phyloP scores from a whole-genome alignment of 2,797 vertebrate species.

The Psittacula echo region DNA sequence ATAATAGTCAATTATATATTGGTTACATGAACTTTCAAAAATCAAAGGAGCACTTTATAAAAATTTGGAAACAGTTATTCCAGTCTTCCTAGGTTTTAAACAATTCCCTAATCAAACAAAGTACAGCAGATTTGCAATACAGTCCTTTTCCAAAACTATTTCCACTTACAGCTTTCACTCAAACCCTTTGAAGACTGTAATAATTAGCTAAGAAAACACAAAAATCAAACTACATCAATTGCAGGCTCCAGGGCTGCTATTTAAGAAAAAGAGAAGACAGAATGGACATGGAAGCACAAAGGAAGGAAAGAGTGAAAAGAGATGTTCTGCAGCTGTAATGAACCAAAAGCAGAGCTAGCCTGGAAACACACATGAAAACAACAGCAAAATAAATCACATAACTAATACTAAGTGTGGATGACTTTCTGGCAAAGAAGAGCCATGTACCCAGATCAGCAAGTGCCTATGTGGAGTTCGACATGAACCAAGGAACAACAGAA shows the following conservation, averaged over 20 bases:
- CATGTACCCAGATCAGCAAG: no score
- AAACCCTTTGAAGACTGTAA: not conserved
- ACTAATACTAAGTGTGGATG: not conserved
- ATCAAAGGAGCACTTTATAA: not conserved
- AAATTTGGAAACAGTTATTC: not conserved
- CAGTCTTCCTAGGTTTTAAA: not conserved
- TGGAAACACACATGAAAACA: not conserved
- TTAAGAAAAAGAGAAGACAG: not conserved
- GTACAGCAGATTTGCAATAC: not conserved
- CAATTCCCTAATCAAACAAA: not conserved
- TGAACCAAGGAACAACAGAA: no score
- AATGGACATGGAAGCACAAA: not conserved
- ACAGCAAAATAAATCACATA: not conserved
- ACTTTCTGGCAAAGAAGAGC: no score
- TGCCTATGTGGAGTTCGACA: no score
- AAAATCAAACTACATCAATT: not conserved
- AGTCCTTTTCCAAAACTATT: not conserved
- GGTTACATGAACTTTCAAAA: not conserved
- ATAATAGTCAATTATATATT: not conserved
- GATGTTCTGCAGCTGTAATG: not conserved
- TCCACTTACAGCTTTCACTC: not conserved
- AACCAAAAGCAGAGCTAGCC: not conserved
- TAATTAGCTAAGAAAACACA: not conserved
- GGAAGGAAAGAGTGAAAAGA: not conserved
- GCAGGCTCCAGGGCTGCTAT: not conserved